Evolutionary conservation across 37 sponge, comb jelly and placozoan genomes (phyloP).

Genomic region (Theonella swinhoei): DNA sequence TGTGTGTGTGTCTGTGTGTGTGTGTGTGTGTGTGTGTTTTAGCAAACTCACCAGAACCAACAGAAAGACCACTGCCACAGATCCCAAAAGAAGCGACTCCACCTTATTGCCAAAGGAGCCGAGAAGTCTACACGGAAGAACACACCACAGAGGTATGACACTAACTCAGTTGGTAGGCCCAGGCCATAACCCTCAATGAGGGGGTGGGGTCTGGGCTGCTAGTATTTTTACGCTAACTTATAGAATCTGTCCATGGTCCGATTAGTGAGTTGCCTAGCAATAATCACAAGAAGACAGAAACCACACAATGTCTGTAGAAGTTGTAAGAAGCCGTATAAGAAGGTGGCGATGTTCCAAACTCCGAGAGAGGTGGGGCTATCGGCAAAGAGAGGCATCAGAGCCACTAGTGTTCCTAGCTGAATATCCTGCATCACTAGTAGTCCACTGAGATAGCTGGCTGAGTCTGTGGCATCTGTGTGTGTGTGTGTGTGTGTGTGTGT

Average conservation of each 20-base stretch:
- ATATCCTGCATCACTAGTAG: constrained; percentile 90
- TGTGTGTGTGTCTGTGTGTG: too few relatives aligned
- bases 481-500: constrained; percentile 3
- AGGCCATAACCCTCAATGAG: too few relatives aligned
- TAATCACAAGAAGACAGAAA: constrained; percentile 42
- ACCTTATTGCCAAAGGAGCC: constrained; percentile 7
- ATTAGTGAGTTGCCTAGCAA: constrained; percentile 20
- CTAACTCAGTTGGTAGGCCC: too few relatives aligned
- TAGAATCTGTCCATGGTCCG: constrained; percentile 40
- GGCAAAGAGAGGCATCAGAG: constrained; percentile 74
- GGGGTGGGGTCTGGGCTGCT: too few relatives aligned
- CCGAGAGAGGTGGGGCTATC: neutral
- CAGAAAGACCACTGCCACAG: constrained; percentile 46
- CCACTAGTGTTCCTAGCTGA: constrained; percentile 76
- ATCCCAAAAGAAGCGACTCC: constrained; percentile 40
- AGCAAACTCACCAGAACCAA: constrained; percentile 50
- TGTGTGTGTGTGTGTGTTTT: too few relatives aligned
- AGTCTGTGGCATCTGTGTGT: constrained; percentile 32
- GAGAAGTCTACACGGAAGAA: constrained; percentile 5
- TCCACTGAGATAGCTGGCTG: constrained; percentile 53
- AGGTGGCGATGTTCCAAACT: neutral
- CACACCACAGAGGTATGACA: too few relatives aligned
- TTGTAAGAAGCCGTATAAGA: constrained; percentile 2
- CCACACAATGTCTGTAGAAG: constrained; percentile 52
- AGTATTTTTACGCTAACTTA: too few relatives aligned